Base-by-base conservation (phyloP, 37 sponge, comb jelly and placozoan genomes). In the Beroe ovata region DNA sequence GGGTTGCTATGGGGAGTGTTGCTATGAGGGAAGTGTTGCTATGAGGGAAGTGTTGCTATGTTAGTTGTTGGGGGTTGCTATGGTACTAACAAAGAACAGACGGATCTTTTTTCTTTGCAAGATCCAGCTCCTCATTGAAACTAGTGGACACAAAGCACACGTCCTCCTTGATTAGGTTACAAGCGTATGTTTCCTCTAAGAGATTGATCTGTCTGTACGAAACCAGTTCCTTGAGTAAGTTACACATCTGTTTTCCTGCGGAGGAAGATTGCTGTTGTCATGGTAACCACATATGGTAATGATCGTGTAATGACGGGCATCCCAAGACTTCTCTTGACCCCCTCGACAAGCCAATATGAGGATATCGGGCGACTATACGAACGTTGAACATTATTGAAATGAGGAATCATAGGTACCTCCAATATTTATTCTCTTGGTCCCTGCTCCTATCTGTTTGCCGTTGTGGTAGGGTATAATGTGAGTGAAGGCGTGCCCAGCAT, bases 161-260 rank as follows among this genome's bases (percentile, higher is more conserved):
- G 64, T 95, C 99, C 91, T 98, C 99, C 91, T 98, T 98, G 28
- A 94, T 96, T 71, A 96, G 99, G 66, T 95, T 95, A 90, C 95
- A 92, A 3, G 95, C 99, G 64, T 94, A 94, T 0, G 99, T 95
- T 64, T 98, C 99, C 69, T 98, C 99, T 89, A 95, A 29, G 18
- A 98, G 96, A 14, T 98, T 96, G 22, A 98, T 81, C 91, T 98
- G 99, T 2, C 99, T 81, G 64, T 98, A 98, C 14, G 99, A 98
- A 0, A 94, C 89, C 16, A 94, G 90, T 88, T 98, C 99, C 59
- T 98, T 98, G 59, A 98, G 89, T 18, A 95, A 92, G 42, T 98
- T 98, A 20, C 95, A 96, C 64, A 98, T 89, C 42, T 96, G 47
- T 60, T 98, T 98, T 14, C 84, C 84, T 77, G 84, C n/a, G n/a